Conservation (phyloP, 2,113 vertebrate genomes). For the Phaethon lepturus region DNA sequence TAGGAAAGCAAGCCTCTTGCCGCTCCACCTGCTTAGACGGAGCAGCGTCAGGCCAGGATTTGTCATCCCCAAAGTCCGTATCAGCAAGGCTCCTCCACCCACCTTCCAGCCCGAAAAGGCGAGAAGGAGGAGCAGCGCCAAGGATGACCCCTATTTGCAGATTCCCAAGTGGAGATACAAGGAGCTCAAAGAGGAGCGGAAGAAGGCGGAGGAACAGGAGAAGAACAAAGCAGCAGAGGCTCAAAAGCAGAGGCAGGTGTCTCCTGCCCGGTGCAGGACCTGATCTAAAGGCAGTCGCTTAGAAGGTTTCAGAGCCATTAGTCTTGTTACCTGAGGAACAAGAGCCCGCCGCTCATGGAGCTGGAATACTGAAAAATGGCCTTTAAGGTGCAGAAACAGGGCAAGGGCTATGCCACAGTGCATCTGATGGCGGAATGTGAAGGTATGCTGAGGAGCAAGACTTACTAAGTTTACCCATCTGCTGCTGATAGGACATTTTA, state of each 20-base stretch:
- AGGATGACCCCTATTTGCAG: constrained; percentile 85
- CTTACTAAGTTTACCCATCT: not conserved
- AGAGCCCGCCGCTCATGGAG: not conserved
- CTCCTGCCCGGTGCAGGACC: constrained; percentile 68
- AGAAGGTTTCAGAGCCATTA: not conserved
- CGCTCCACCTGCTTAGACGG: constrained; percentile 82
- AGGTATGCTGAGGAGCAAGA: not conserved
- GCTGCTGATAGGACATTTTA: not conserved
- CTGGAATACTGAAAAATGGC: not conserved
- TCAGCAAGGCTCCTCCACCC: constrained; percentile 87
- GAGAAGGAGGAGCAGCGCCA: constrained; percentile 76
- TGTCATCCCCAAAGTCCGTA: constrained; percentile 87
- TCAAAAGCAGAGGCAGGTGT: constrained; percentile 71
- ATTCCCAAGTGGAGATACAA: constrained; percentile 97
- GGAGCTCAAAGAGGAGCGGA: constrained; percentile 90
- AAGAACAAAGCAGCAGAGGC: constrained; percentile 77
- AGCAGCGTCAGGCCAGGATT: constrained; percentile 89
- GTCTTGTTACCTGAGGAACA: not conserved
- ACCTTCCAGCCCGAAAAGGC: constrained; percentile 85
- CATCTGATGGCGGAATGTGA: not conserved
- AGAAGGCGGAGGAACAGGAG: constrained; percentile 88
- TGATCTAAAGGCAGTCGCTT: constrained; percentile 32
- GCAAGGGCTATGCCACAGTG: not conserved
- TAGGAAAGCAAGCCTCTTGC: constrained; percentile 86
- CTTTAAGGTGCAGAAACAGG: not conserved